Base-by-base conservation (phyloP, 2,797 vertebrate species). In the Smutsia gigantea region DNA sequence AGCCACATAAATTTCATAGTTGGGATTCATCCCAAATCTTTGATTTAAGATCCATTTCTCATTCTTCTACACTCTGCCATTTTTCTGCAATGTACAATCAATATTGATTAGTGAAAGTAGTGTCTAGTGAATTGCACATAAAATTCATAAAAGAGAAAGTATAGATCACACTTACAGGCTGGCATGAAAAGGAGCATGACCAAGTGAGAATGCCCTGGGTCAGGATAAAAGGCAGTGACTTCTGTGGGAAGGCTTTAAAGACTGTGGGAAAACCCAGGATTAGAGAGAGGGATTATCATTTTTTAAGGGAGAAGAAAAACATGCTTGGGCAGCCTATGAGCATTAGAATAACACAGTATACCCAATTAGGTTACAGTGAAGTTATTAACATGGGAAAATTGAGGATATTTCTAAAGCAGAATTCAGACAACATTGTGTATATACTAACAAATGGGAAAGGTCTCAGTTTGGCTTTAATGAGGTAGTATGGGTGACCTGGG, bases 141-240 rank as follows among this genome's bases (percentile, higher is more conserved):
- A 94, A 94, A 94, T 93, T 95, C 59, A 68, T 91, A 59, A 97
- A 74, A 79, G n/a, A 72, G 71, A 97, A 89, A 37, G 27, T 34
- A n/a, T 34, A 89, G 77, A 87, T 74, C 77, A 89, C 59, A 72
- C 34, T 57, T 9, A 2, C 79, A 29, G 34, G 34, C 55, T 55
- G 69, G n/a, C 4, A 49, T 63, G 63, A 51, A 63, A 86, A 83
- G 17, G n/a, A 85, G 18, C 0, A 7, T 37, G 39, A 53, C 13
- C 51, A 79, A 23, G 29, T 46, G 29, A 82, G 15, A 74, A 37
- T 18, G 34, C 4, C 7, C 14, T 34, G 3, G 61, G 31, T 90
- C 55, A 90, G 93, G 69, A 91, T 79, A 34, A 95, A 79, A 95
- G 42, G 10, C 12, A 93, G 10, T 17, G 10, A 53, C 46, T 63